These are phyloP conservation scores for Nineta flava DNA, from an alignment of 2,888 invertebrate species.

Conservation along the genomic window DNA sequence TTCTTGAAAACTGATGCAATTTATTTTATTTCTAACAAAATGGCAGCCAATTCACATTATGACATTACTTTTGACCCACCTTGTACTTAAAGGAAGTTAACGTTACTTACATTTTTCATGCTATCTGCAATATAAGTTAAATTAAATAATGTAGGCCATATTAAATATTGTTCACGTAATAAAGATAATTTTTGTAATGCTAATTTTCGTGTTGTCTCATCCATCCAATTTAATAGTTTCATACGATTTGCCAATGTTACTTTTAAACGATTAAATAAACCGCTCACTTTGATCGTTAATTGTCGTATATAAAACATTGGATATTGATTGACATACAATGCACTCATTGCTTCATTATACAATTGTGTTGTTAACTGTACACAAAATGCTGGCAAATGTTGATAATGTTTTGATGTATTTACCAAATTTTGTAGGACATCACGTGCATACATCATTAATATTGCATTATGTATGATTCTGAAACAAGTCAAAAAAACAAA, in stretches of 20 bases:
- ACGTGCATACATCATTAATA: conserved; percentile 29
- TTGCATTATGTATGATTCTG: conserved; percentile 30
- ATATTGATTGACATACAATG: conserved; percentile 30
- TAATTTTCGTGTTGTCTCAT: conserved; percentile 26
- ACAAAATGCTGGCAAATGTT: conserved; percentile 21
- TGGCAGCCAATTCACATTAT: too few species aligned
- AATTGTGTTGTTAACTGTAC: conserved; percentile 25
- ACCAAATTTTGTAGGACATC: conserved; percentile 30
- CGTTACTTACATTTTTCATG: conserved; percentile 14
- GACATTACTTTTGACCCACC: too few species aligned
- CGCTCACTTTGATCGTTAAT: conserved; percentile 25
- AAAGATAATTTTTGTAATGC: conserved; percentile 27
- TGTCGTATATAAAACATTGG: conserved; percentile 25
- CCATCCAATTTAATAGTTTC: conserved; percentile 28
- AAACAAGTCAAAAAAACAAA: neutral
- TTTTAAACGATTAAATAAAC: conserved; percentile 21
- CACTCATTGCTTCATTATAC: conserved; percentile 27
- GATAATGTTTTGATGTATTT: conserved; percentile 20
- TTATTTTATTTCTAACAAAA: too few species aligned
- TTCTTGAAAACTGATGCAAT: too few species aligned
- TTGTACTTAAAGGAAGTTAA: neutral
- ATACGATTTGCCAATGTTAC: conserved; percentile 27
- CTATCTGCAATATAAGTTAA: conserved; percentile 13
- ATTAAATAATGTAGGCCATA: conserved; percentile 23
- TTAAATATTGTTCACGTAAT: conserved; percentile 28